These are phyloP conservation scores for Patiria miniata DNA, from an alignment of 35 echinoderm and acorn worm genomes.

Conservation along the genomic window DNA sequence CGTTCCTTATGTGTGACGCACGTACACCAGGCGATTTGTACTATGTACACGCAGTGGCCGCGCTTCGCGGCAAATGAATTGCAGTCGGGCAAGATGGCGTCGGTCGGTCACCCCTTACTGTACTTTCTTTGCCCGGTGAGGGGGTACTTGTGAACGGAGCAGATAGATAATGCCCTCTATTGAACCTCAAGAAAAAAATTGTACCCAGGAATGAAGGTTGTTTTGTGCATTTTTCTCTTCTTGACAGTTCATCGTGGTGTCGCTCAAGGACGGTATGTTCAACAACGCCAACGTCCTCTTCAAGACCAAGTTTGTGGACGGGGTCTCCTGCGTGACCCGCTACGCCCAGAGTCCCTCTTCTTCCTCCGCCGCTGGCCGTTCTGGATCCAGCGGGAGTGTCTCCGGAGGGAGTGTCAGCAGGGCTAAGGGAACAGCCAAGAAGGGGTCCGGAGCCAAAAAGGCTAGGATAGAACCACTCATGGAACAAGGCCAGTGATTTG, in stretches of 20 bases:
- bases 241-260: conserved; percentile 99
- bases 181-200: too few relatives aligned
- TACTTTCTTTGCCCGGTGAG: too few relatives aligned
- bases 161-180: too few relatives aligned
- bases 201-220: too few relatives aligned
- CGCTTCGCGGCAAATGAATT: too few relatives aligned
- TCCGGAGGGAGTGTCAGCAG: conserved; percentile 14
- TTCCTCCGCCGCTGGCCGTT: background rate
- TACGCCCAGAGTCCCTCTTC: conserved; percentile 78
- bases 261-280: conserved; percentile 99
- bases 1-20: too few relatives aligned
- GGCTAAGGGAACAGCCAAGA: conserved; percentile 48
- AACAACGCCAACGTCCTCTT: conserved; percentile 99
- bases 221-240: too few relatives aligned
- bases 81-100: too few relatives aligned
- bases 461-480: conserved; percentile 27
- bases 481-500: conserved; percentile 24
- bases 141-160: too few relatives aligned
- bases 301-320: conserved; percentile 99
- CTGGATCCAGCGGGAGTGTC: background rate
- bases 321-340: conserved; percentile 92
- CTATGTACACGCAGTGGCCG: too few relatives aligned
- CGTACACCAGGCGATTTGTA: too few relatives aligned
- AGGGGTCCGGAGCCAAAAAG: conserved; percentile 50
- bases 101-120: too few relatives aligned